Conservation (phyloP, 1,140 invertebrate genomes). For the Drosophila jambulina region DNA sequence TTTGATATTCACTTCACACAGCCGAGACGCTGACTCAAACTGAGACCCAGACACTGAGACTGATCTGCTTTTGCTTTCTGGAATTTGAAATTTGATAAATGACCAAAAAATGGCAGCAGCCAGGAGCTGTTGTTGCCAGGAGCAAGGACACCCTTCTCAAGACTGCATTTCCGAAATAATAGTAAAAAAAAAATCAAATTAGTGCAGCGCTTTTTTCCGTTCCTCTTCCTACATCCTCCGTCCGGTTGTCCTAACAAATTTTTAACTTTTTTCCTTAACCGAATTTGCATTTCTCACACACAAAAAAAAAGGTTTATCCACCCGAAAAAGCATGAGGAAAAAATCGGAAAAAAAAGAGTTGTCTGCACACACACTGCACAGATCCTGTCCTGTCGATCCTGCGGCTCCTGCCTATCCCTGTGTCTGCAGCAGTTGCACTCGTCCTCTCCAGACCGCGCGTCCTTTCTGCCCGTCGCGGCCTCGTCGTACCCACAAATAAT, state of each 20-base stretch:
- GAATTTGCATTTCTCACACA: slow-evolving; percentile 79
- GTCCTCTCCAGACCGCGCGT: slow-evolving; percentile 33
- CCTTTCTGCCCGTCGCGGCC: slow-evolving; percentile 36
- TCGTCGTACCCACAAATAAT: slow-evolving; percentile 71
- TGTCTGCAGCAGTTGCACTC: slow-evolving; percentile 49
- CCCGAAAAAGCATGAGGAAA: slow-evolving; percentile 31
- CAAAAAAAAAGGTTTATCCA: slow-evolving; percentile 51
- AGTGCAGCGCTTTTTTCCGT: slow-evolving; percentile 70
- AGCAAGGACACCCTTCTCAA: slow-evolving; percentile 37
- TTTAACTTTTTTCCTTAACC: slow-evolving; percentile 43
- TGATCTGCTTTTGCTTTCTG: slow-evolving; percentile 70
- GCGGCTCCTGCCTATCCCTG: slow-evolving; percentile 2
- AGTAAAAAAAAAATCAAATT: slow-evolving; percentile 59
- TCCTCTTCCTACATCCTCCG: slow-evolving; percentile 30
- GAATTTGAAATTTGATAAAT: slow-evolving; percentile 83
- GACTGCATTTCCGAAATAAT: slow-evolving; percentile 33
- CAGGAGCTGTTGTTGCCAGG: slow-evolving; percentile 36
- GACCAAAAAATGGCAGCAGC: slow-evolving; percentile 62
- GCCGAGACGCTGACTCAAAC: slow-evolving; percentile 1
- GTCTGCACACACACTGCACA: slow-evolving; percentile 47
- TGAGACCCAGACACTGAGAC: slow-evolving; percentile 19
- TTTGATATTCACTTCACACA: slow-evolving; percentile 77
- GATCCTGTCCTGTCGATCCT: slow-evolving; percentile 17
- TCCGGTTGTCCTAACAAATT: slow-evolving; percentile 68
- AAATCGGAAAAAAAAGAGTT: slow-evolving; percentile 42